Evolutionary conservation across 1,140 invertebrate species (phyloP), one percentile per base, ranked within the genome.

Genomic region (Gonatopus flavifemur): DNA sequence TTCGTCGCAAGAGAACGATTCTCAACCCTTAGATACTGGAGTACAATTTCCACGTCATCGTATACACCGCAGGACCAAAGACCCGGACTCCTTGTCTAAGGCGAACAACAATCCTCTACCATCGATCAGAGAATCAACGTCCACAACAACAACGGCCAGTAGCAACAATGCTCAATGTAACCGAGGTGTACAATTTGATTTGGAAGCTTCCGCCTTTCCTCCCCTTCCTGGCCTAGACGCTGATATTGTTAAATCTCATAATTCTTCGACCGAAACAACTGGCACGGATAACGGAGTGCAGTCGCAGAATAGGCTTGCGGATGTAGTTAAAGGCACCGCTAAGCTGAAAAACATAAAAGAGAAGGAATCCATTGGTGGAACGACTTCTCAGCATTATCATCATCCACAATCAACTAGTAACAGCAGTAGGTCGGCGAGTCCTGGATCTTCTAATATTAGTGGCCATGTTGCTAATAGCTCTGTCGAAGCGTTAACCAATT

Each of bases 171-270:
- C 66, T 31, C 69, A 70, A 54, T 70, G 71, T 50, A 76, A 72
- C 37, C 62, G 77, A 63, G 77, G 77, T 36, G 78, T 82, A 18
- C 83, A 89, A 64, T 93, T 93, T 76, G 90, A 92, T 70, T 77
- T 93, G 42, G 88, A 89, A 73, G 88, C 87, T 52, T 82, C 86
- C 30, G 85, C 89, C 38, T 93, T 93, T 72, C 90, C 90, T 43
- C 90, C 90, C 41, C 80, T 93, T 69, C 89, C 89, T 35, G 87
- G 88, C 59, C 62, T 78, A 38, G 75, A 73, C 35, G 64, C 66
- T 30, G 71, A 79, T 46, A 51, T 62, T 39, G 64, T 66, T 43
- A 77, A 76, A 48, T 52, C 64, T 13, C 73, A 71, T 36, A 71
- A 65, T 54, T 37, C 62, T 20, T 63, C 67, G 9, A 61, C 54